A percentile compares a stretch with the other conserved stretches of the same genome.
phyloP scores from a whole-genome alignment of 2,888 invertebrate genomes.

The Digitonthophagus gazella region DNA sequence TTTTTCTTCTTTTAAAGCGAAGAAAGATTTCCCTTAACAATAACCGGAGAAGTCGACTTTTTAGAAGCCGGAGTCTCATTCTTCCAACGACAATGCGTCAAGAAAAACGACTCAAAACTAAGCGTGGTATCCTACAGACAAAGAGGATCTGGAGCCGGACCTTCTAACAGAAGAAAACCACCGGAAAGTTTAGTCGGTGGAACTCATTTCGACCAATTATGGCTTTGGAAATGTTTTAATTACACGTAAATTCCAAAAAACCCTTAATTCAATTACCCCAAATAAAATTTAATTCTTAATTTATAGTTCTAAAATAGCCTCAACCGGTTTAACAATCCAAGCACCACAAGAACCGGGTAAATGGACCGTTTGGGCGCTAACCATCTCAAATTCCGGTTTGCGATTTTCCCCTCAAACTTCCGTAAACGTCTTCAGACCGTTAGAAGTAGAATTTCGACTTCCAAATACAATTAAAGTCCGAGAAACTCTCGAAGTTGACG shows the following conservation, averaged over 20 bases:
- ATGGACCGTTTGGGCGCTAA: constrained; percentile 65
- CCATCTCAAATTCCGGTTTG: constrained; percentile 53
- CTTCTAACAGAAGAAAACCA: constrained; percentile 47
- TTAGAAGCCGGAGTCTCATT: constrained; percentile 63
- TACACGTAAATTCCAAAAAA: constrained; percentile 55
- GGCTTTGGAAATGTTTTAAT: constrained; percentile 69
- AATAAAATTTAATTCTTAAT: not conserved
- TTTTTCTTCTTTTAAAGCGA: constrained; percentile 40
- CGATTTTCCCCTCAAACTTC: constrained; percentile 60
- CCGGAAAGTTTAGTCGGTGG: constrained; percentile 61
- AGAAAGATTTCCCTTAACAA: constrained; percentile 38
- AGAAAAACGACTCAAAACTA: constrained; percentile 53
- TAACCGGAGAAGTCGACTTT: constrained; percentile 55
- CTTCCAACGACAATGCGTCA: constrained; percentile 57
- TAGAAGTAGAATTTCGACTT: constrained; percentile 61
- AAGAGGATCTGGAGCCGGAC: constrained; percentile 53
- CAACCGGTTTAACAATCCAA: constrained; percentile 58
- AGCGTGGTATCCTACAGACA: constrained; percentile 58
- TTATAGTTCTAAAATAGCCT: constrained; percentile 57
- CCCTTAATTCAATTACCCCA: not conserved
- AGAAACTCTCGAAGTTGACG: constrained; percentile 66
- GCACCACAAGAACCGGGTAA: constrained; percentile 64
- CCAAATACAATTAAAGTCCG: constrained; percentile 62
- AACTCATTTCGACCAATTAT: constrained; percentile 59
- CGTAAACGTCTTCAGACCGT: constrained; percentile 61